Evolutionary conservation across 2,113 vertebrate genomes (phyloP), one percentile per base, ranked within the genome.

Genomic region (Gorsachius goisagi): DNA sequence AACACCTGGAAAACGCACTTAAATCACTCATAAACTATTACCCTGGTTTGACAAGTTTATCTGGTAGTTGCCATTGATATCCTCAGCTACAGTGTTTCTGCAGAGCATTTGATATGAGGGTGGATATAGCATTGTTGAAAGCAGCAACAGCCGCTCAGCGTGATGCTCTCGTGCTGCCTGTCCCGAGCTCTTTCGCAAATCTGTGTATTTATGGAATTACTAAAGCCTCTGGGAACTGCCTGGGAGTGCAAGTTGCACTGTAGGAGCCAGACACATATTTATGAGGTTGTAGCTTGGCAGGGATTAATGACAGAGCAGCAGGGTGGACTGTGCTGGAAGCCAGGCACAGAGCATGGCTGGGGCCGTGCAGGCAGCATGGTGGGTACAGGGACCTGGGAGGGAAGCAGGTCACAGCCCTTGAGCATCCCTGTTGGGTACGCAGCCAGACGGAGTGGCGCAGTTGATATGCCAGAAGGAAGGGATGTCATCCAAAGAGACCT

Each of bases 351-450:
- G 76, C 39, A 17, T 41, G 41, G 18, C 58, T 39, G 60, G 32
- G 22, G 21, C 21, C 30, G 12, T 0, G 7, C 35, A 13, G 50
- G 33, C 20, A 19, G 13, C 0, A 0, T 4, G 39, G 30, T 21
- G 27, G 16, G 33, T 20, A 64, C 17, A 21, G 63, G n/a, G 28
- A 45, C 15, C 35, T 39, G 52, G 41, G 64, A 45, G 44, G 23
- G 35, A 33, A 32, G 28, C 10, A 15, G 8, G 2, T 45, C 58
- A 13, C 18, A 28, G 12, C n/a, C 56, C 24, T 14, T 20, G 0
- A 15, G 15, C 11, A 8, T 37, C 15, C 44, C 27, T 3, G 39
- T 0, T 2, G 32, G 45, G 23, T 32, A 9, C 45, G 27, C 4
- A 50, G 7, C 30, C 27, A 27, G 18, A 19, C 6, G 2, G 27